phyloP scores from a whole-genome alignment of 2,797 vertebrate genomes.

The Ctenochaetus hawaiiensis region DNA sequence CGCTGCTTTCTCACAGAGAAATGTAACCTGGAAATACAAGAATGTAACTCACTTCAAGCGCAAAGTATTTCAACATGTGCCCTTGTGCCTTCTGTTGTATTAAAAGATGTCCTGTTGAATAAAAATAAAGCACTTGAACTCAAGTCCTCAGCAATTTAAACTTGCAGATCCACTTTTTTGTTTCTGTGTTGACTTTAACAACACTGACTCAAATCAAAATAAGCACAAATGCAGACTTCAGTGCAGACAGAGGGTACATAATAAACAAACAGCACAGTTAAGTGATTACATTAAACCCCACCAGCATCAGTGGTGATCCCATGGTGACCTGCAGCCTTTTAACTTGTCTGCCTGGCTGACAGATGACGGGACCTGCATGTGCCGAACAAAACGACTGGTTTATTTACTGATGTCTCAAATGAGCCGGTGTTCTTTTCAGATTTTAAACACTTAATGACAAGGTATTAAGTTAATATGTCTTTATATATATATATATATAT shows the following conservation, averaged over 20 bases:
- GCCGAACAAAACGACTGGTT: neutral
- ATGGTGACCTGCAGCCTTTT: neutral
- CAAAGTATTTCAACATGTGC: neutral
- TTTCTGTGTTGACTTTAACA: conserved; percentile 56
- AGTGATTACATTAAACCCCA: conserved; percentile 63
- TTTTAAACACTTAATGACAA: neutral
- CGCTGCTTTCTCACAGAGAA: neutral
- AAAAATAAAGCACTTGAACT: neutral
- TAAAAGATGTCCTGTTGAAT: neutral
- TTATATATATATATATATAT: neutral
- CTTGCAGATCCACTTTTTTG: conserved; percentile 8
- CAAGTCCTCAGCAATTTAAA: neutral
- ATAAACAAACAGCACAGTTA: conserved; percentile 52
- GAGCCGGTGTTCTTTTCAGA: neutral
- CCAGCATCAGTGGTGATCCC: conserved; percentile 35
- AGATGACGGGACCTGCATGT: neutral
- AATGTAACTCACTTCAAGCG: neutral
- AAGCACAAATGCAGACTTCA: conserved; percentile 10
- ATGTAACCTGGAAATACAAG: conserved; percentile 24
- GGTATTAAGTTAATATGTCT: neutral
- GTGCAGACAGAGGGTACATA: conserved; percentile 36
- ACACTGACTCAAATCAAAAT: conserved; percentile 33
- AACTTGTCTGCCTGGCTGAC: neutral
- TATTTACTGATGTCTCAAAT: neutral
- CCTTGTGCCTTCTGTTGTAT: neutral